Conservation (phyloP, 2,113 vertebrate genomes). For the Tragelaphus strepsiceros region DNA sequence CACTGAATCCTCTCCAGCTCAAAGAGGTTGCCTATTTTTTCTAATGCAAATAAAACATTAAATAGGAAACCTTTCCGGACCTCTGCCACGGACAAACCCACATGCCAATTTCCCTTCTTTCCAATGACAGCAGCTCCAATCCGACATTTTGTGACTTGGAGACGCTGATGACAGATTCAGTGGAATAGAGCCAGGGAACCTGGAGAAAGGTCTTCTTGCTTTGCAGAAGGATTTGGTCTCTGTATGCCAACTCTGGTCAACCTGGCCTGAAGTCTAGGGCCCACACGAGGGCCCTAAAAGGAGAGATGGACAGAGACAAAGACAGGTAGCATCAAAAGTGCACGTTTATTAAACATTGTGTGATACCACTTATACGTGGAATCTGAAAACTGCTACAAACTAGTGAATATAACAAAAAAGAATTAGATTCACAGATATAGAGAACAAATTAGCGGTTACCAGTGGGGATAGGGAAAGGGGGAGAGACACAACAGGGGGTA, state of each 20-base stretch:
- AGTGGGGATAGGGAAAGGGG: background rate
- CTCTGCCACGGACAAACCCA: constrained; percentile 33
- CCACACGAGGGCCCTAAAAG: background rate
- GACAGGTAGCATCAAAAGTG: background rate
- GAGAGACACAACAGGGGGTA: background rate
- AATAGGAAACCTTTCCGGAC: constrained; percentile 54
- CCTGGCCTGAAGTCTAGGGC: background rate
- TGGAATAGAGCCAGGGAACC: background rate
- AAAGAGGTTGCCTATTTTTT: constrained; percentile 33
- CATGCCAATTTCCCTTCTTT: constrained; percentile 48
- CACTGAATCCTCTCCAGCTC: constrained; percentile 53
- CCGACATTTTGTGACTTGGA: constrained; percentile 65
- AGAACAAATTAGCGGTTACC: background rate
- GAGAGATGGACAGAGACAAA: background rate
- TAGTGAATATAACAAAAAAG: background rate
- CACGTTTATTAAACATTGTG: background rate
- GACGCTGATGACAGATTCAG: background rate
- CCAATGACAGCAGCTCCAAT: constrained; percentile 24
- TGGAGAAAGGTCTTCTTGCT: background rate
- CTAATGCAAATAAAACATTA: constrained; percentile 43
- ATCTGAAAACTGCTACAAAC: background rate
- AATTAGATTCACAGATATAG: background rate
- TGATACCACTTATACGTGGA: background rate
- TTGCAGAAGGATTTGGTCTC: background rate
- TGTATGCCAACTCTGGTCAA: background rate